Conservation (phyloP, 1,140 invertebrate genomes). For the Saxidomus purpurata region DNA sequence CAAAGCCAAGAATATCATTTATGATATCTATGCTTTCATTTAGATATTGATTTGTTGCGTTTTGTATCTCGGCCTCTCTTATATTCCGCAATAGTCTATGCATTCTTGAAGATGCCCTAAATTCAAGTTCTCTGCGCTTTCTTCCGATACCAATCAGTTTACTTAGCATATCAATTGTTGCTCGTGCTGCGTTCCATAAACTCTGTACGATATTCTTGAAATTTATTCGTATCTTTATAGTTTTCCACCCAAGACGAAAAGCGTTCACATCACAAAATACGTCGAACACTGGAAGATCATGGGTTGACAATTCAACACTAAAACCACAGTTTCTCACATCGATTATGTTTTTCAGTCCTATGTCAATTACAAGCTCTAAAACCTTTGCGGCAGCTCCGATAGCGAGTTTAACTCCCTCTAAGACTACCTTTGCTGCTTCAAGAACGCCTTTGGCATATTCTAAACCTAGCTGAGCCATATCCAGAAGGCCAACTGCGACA, state of each 20-base stretch:
- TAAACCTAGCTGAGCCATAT: constrained; percentile 34
- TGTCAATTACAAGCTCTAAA: constrained; percentile 40
- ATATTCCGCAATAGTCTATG: background rate
- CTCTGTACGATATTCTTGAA: constrained; percentile 56
- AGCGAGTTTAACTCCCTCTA: constrained; percentile 60
- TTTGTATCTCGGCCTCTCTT: background rate
- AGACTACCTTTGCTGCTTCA: constrained; percentile 57
- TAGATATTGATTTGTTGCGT: background rate
- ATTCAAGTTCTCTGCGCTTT: constrained; percentile 33
- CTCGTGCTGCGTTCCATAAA: constrained; percentile 62
- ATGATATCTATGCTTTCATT: constrained; percentile 24
- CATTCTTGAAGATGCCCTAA: constrained; percentile 3
- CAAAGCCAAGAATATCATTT: constrained; percentile 23
- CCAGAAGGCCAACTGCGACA: constrained; percentile 22
- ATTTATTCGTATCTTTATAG: constrained; percentile 38
- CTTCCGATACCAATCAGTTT: constrained; percentile 12
- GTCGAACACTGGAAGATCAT: constrained; percentile 53
- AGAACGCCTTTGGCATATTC: constrained; percentile 47
- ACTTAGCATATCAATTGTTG: constrained; percentile 3
- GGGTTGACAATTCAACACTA: constrained; percentile 43
- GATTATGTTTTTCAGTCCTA: constrained; percentile 46
- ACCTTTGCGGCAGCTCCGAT: constrained; percentile 39
- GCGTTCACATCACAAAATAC: constrained; percentile 59
- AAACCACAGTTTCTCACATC: constrained; percentile 65
- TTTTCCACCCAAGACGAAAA: constrained; percentile 46